Conservation (phyloP, 2,113 vertebrate species). For the Pteronura brasiliensis region DNA sequence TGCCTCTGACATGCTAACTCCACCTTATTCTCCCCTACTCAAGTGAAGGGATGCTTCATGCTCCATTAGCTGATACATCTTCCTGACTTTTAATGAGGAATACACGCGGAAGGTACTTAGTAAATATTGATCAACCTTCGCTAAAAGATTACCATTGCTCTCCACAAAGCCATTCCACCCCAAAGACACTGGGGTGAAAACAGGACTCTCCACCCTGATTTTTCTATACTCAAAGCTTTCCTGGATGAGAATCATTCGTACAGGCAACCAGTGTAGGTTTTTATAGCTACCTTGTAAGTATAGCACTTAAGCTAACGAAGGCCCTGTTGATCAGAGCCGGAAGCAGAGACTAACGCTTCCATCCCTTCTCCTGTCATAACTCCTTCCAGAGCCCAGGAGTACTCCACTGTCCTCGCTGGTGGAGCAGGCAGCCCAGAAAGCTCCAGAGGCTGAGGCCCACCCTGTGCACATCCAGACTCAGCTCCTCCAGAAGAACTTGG, state of each 20-base stretch:
- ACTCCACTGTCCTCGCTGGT: constrained; percentile 84
- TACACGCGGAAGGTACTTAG: background rate
- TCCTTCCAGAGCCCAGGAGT: constrained; percentile 82
- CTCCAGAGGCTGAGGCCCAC: constrained; percentile 88
- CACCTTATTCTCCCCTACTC: background rate
- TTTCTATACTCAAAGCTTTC: background rate
- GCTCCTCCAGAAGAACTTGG: constrained; percentile 88
- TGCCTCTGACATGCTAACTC: background rate
- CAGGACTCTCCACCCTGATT: background rate
- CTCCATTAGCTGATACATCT: background rate
- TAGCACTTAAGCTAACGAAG: background rate
- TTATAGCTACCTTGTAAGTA: background rate
- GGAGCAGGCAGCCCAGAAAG: constrained; percentile 90
- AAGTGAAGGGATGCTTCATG: background rate
- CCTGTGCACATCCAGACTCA: constrained; percentile 88
- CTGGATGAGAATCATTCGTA: background rate
- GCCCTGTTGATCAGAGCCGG: background rate
- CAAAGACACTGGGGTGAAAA: background rate
- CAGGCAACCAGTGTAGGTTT: background rate
- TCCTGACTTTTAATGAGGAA: background rate
- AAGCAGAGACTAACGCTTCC: background rate
- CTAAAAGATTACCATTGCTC: background rate
- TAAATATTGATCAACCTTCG: background rate
- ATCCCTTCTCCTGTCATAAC: background rate
- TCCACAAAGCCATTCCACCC: background rate